Evolutionary conservation across 2,113 vertebrate genomes (phyloP).

Genomic region (Lycaon pictus): DNA sequence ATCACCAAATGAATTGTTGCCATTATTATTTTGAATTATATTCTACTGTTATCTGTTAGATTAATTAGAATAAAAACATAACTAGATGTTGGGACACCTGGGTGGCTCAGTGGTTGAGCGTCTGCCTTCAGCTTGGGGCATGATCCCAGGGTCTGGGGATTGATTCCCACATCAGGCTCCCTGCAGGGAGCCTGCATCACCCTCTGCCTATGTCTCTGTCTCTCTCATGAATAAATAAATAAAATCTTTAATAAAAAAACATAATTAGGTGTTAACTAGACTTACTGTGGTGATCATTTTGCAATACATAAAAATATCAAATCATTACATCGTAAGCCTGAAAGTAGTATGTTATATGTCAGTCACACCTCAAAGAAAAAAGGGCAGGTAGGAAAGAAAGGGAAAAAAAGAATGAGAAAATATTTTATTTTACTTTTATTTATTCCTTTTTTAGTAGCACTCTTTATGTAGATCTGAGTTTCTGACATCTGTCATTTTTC

Average conservation of each 20-base stretch:
- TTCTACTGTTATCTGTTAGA: background rate
- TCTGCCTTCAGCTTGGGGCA: too few relatives aligned
- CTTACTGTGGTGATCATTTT: background rate
- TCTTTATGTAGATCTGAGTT: background rate
- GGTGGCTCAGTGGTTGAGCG: too few relatives aligned
- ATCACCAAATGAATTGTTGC: background rate
- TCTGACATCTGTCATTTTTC: background rate
- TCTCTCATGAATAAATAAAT: too few relatives aligned
- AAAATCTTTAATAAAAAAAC: background rate
- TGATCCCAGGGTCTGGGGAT: too few relatives aligned
- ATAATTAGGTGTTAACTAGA: background rate
- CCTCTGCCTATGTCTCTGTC: too few relatives aligned
- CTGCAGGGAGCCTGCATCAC: too few relatives aligned
- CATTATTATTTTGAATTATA: conserved; percentile 26
- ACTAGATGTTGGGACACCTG: background rate
- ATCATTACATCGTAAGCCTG: background rate
- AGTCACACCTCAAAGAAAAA: background rate
- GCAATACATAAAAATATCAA: background rate
- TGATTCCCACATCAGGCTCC: too few relatives aligned
- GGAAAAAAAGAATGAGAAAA: background rate
- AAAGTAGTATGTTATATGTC: background rate
- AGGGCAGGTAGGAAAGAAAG: background rate
- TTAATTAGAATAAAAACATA: background rate
- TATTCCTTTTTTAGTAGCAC: background rate
- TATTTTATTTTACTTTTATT: background rate